phyloP scores from a whole-genome alignment of 2,888 invertebrate species.

The Machimus atricapillus region DNA sequence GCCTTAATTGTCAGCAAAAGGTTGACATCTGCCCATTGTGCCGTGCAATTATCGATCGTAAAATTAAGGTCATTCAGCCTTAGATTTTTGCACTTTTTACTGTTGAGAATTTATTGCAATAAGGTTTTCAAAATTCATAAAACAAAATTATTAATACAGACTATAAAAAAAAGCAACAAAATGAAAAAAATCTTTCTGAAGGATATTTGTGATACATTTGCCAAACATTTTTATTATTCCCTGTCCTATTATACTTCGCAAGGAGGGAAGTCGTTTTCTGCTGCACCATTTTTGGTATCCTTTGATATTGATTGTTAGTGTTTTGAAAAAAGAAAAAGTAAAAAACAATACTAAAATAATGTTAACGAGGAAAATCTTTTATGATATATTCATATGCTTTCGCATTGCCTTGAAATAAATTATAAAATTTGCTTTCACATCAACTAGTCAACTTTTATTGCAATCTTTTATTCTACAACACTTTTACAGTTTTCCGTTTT shows the following conservation, averaged over 20 bases:
- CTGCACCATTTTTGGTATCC: conserved; percentile 38
- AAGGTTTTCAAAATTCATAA: conserved; percentile 27
- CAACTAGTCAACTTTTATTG: neutral
- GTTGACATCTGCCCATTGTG: conserved; percentile 80
- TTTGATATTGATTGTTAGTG: conserved; percentile 30
- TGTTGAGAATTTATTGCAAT: conserved; percentile 37
- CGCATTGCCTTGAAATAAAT: conserved; percentile 9
- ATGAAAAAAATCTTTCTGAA: conserved; percentile 23
- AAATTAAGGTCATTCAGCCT: conserved; percentile 68
- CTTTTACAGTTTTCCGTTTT: neutral
- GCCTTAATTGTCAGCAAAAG: conserved; percentile 70
- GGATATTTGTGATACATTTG: conserved; percentile 39
- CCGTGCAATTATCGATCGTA: conserved; percentile 72
- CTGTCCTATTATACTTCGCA: conserved; percentile 21
- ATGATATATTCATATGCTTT: conserved; percentile 24
- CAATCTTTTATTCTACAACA: neutral
- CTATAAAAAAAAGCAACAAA: neutral
- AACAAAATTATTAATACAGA: conserved; percentile 16
- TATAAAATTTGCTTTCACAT: conserved; percentile 20
- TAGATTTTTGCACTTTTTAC: conserved; percentile 39
- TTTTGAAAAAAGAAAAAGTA: neutral
- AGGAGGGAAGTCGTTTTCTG: conserved; percentile 11
- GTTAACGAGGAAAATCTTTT: neutral
- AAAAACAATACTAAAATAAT: neutral
- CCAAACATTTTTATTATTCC: conserved; percentile 33